Evolutionary conservation across 2,888 invertebrate species (phyloP).

Genomic region (Mystacides longicornis): DNA sequence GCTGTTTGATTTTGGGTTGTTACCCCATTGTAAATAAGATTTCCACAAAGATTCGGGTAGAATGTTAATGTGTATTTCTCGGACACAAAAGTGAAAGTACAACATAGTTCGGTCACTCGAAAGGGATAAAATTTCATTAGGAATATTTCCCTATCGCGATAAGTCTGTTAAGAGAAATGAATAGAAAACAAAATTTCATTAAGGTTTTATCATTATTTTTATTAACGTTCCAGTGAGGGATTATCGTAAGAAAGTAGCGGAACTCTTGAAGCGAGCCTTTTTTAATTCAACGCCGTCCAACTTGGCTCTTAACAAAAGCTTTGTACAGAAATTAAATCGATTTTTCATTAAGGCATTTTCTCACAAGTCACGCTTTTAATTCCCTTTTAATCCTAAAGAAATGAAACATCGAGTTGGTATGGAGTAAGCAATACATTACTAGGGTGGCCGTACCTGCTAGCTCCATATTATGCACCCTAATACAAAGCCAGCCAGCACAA

Average conservation of each 20-base stretch:
- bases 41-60: conserved; percentile 1
- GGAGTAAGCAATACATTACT: background rate
- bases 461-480: background rate
- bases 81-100: background rate
- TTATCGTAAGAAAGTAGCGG: background rate
- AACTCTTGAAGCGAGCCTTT: background rate
- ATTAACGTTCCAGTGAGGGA: background rate
- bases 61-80: background rate
- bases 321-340: background rate
- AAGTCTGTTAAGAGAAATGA: background rate
- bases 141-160: background rate
- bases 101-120: background rate
- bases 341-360: background rate
- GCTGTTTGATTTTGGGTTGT: conserved; percentile 12
- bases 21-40: background rate
- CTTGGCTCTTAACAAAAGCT: background rate
- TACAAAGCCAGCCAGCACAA: background rate
- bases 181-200: background rate
- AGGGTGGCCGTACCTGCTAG: background rate
- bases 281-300: background rate
- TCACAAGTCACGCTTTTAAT: background rate
- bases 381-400: background rate
- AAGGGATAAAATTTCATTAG: background rate
- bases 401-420: background rate
- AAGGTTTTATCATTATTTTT: too few species aligned